Evolutionary conservation across 2,888 invertebrate species (phyloP).

Genomic region (Thecophora atra): DNA sequence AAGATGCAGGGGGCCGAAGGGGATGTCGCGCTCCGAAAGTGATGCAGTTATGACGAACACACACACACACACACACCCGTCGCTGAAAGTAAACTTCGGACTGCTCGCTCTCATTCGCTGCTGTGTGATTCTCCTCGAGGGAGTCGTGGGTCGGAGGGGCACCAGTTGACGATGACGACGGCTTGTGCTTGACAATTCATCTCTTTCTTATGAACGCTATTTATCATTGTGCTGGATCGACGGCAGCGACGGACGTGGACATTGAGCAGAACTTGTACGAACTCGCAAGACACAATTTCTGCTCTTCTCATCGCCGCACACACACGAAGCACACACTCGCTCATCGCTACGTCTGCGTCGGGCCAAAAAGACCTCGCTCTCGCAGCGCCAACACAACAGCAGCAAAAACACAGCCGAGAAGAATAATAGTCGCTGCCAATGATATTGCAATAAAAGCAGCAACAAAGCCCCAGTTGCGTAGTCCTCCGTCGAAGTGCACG

Average conservation of each 20-base stretch:
- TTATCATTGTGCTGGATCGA: constrained; percentile 61
- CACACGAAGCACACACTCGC: not conserved
- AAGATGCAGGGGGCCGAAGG: not conserved
- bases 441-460: constrained; percentile 40
- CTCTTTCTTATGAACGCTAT: constrained; percentile 65
- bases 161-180: not conserved
- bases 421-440: constrained; percentile 62
- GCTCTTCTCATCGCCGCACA: constrained; percentile 42
- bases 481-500: constrained; percentile 38
- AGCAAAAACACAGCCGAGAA: constrained; percentile 48
- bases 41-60: constrained; percentile 37
- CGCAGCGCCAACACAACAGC: constrained; percentile 21
- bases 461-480: constrained; percentile 37
- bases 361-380: not conserved
- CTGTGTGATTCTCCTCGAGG: constrained; percentile 3
- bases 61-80: constrained; percentile 30
- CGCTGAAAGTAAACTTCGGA: not conserved
- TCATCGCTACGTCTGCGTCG: constrained; percentile 32
- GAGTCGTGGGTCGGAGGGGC: constrained; percentile 19
- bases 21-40: constrained; percentile 2
- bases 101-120: constrained; percentile 20
- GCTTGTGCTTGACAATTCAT: constrained; percentile 61
- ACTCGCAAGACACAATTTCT: constrained; percentile 33
- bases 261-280: constrained; percentile 53
- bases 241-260: constrained; percentile 44